Conservation (phyloP, 2,113 vertebrate genomes). For the Regulus satrapa region DNA sequence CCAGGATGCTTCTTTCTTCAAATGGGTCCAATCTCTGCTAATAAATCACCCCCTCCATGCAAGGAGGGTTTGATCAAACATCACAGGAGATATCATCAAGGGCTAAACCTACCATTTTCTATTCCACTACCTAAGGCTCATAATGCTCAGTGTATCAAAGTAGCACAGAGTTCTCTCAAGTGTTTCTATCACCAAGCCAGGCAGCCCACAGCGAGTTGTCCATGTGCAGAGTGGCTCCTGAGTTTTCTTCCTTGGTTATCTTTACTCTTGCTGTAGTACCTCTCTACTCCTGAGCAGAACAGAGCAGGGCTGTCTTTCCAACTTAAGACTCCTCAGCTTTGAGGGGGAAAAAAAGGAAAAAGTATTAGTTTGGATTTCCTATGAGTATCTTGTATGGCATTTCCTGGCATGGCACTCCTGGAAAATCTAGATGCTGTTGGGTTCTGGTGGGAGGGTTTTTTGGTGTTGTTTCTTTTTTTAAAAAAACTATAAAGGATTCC, state of each 20-base stretch:
- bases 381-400: rapidly evolving
- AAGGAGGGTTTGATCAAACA: neutral
- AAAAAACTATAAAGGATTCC: neutral
- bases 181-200: rapidly evolving
- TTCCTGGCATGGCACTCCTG: neutral
- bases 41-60: neutral
- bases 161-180: neutral
- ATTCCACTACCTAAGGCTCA: neutral
- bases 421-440: neutral
- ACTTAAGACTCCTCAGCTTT: neutral
- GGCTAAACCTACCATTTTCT: neutral
- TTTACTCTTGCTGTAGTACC: neutral
- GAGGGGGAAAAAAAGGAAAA: too few species aligned
- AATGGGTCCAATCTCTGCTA: neutral
- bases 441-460: neutral
- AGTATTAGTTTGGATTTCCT: neutral
- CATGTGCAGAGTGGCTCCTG: neutral
- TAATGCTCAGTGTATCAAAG: neutral
- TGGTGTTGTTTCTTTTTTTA: neutral
- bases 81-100: neutral
- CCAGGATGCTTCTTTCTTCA: neutral
- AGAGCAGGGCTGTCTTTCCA: neutral
- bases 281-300: neutral
- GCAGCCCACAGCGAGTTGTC: rapidly evolving
- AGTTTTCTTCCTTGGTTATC: neutral